phyloP scores from a whole-genome alignment of 2,113 vertebrate species.

The Podarcis cretensis region DNA sequence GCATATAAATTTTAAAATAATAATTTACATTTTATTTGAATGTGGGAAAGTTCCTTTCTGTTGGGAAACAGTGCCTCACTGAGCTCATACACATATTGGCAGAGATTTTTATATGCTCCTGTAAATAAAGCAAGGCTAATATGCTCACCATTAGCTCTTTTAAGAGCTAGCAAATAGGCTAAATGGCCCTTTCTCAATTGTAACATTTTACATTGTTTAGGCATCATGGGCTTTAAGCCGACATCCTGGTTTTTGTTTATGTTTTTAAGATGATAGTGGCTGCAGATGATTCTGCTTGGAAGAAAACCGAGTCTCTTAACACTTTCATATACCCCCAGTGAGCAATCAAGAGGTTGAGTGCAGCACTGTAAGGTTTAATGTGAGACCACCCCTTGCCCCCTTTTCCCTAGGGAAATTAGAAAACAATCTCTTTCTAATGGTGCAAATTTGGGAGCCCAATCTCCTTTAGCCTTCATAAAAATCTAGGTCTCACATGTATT shows the following conservation, averaged over 20 bases:
- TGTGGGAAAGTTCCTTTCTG: background rate
- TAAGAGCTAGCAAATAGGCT: background rate
- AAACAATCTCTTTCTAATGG: slow-evolving; percentile 3
- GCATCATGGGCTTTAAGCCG: background rate
- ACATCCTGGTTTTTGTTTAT: background rate
- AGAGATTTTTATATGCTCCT: background rate
- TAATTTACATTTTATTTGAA: background rate
- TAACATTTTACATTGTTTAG: background rate
- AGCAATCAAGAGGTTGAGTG: background rate
- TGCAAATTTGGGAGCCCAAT: background rate
- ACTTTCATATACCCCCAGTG: slow-evolving; percentile 10
- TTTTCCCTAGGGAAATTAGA: slow-evolving; percentile 11
- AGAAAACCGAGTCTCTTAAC: background rate
- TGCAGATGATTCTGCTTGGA: background rate
- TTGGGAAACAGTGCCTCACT: background rate
- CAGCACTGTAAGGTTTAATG: background rate
- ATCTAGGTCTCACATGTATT: background rate
- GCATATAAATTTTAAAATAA: background rate
- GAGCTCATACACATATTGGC: background rate
- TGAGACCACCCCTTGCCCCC: background rate
- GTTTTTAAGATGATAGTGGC: slow-evolving; percentile 1
- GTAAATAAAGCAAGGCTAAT: background rate
- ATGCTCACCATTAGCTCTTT: background rate
- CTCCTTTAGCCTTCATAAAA: background rate
- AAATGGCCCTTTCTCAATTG: background rate